Conservation (phyloP, 1,140 invertebrate species). For the Watersipora subatra region DNA sequence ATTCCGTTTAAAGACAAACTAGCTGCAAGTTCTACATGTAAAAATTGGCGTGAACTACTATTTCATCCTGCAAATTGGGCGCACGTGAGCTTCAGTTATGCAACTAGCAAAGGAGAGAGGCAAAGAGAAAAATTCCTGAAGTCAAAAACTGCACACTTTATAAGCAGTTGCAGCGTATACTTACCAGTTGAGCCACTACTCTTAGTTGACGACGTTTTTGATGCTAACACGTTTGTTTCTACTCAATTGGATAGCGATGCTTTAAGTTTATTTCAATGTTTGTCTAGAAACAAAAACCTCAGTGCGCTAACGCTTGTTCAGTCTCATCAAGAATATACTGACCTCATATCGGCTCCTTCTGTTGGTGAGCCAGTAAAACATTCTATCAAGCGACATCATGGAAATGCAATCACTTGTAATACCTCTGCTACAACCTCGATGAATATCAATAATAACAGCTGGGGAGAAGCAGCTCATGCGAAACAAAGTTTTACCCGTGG, state of each 20-base stretch:
- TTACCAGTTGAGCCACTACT: constrained; percentile 39
- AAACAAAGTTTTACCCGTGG: too few relatives aligned
- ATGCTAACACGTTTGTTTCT: constrained; percentile 17
- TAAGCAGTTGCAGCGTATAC: constrained; percentile 36
- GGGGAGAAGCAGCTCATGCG: too few relatives aligned
- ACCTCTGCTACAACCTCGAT: too few relatives aligned
- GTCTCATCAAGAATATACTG: too few relatives aligned
- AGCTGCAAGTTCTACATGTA: constrained; percentile 48
- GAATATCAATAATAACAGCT: too few relatives aligned
- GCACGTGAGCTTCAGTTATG: constrained; percentile 35
- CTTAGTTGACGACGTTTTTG: constrained; percentile 30
- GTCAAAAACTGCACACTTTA: constrained; percentile 40
- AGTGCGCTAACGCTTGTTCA: background rate
- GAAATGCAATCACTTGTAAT: too few relatives aligned
- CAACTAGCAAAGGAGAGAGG: constrained; percentile 36
- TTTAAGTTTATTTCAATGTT: background rate
- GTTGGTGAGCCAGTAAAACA: too few relatives aligned
- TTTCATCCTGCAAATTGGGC: constrained; percentile 52
- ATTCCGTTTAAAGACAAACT: constrained; percentile 46
- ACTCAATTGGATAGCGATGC: background rate
- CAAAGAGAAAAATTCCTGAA: constrained; percentile 32
- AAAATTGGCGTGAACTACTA: constrained; percentile 49
- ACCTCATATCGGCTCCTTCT: too few relatives aligned
- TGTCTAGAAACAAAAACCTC: background rate
- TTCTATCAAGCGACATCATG: too few relatives aligned